Percentiles rank a stretch among this genome's conserved stretches.
These are phyloP conservation scores for Anguilla megastoma DNA, from an alignment of 2,797 vertebrate species.

Conservation along the genomic window DNA sequence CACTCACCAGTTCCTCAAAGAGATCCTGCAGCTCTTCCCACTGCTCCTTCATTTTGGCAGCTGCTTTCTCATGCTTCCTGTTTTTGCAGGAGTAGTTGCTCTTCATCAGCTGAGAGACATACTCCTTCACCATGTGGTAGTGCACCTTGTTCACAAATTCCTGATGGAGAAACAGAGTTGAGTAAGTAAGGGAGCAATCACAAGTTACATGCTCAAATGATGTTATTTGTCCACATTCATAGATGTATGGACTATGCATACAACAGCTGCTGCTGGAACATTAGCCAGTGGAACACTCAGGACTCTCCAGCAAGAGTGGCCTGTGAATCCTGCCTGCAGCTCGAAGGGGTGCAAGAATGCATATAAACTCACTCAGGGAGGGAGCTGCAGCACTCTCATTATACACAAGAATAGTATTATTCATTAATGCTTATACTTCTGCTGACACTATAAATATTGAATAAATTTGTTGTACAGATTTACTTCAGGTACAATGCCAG, in stretches of 20 bases:
- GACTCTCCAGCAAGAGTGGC: no score
- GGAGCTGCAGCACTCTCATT: neutral
- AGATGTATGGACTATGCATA: neutral
- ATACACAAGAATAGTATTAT: neutral
- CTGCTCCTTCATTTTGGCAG: constrained; percentile 75
- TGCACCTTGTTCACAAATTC: constrained; percentile 73
- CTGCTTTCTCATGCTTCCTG: constrained; percentile 68
- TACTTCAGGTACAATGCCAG: neutral
- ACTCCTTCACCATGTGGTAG: constrained; percentile 74
- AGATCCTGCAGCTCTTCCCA: constrained; percentile 61
- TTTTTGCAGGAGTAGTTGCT: constrained; percentile 67
- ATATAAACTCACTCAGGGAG: neutral
- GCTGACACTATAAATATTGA: neutral
- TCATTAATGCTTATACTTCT: neutral
- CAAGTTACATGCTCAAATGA: constrained; percentile 37
- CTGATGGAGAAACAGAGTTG: constrained; percentile 61
- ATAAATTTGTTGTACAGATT: neutral
- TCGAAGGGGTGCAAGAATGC: neutral
- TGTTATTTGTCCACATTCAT: neutral
- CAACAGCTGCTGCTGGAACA: neutral
- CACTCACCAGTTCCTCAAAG: constrained; percentile 77
- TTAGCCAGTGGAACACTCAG: neutral
- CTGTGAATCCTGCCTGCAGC: neutral
- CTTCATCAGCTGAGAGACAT: constrained; percentile 79
- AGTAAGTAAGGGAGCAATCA: neutral